phyloP scores from a whole-genome alignment of 2,113 vertebrate genomes.

The Henicopernis longicauda region DNA sequence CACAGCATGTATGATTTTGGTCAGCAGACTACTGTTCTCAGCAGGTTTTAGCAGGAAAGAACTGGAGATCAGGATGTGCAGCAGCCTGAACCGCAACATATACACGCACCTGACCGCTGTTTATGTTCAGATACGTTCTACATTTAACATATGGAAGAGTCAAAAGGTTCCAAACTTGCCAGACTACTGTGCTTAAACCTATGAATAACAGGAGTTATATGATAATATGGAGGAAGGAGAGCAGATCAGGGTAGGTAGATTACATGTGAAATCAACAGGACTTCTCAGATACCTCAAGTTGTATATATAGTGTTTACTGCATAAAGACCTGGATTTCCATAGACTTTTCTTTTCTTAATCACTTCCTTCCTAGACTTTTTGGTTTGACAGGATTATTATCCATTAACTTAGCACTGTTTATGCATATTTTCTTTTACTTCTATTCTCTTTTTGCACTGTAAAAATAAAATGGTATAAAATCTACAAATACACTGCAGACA shows the following conservation, averaged over 20 bases:
- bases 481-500: not conserved
- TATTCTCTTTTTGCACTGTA: not conserved
- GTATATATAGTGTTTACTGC: not conserved
- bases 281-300: not conserved
- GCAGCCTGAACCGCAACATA: not conserved
- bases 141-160: not conserved
- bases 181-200: not conserved
- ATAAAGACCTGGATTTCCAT: not conserved
- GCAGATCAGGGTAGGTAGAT: not conserved
- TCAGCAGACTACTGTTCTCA: not conserved
- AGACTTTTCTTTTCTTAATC: not conserved
- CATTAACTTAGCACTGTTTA: not conserved
- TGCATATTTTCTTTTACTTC: not conserved
- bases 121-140: not conserved
- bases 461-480: not conserved
- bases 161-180: not conserved
- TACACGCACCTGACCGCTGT: not conserved
- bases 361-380: not conserved
- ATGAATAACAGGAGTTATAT: not conserved
- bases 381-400: not conserved
- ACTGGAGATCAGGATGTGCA: not conserved
- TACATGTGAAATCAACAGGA: not conserved
- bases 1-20: accelerated
- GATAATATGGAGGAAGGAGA: not conserved
- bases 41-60: not conserved